Percentiles rank a stretch among this genome's conserved stretches.
Conservation (phyloP, 2,888 invertebrate genomes). For the Pyrochroa serraticornis region DNA sequence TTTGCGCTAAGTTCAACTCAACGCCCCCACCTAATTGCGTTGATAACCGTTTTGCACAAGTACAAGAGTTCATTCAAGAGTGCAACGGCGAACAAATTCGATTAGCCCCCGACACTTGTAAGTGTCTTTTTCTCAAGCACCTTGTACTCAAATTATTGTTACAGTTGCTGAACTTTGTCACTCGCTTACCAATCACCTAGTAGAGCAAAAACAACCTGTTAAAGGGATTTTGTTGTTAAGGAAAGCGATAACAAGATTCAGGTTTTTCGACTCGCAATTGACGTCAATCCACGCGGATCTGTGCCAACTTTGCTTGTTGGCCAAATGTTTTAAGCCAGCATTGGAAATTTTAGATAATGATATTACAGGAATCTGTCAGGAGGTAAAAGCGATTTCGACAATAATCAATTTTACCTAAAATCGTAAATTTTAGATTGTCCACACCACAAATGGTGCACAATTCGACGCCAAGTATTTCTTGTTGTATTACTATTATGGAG, state of each 20-base stretch:
- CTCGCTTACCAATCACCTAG: conserved; percentile 76
- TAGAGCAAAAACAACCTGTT: conserved; percentile 78
- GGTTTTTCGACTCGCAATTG: conserved; percentile 84
- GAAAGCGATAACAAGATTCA: conserved; percentile 87
- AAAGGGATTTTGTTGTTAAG: conserved; percentile 82
- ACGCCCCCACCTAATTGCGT: conserved; percentile 58
- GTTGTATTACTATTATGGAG: conserved; percentile 95
- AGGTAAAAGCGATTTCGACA: conserved; percentile 61
- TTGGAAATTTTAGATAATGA: conserved; percentile 87
- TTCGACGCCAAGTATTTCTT: conserved; percentile 90
- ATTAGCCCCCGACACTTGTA: conserved; percentile 84
- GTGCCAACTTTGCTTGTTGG: conserved; percentile 87
- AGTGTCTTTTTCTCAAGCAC: conserved; percentile 48
- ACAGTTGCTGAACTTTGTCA: conserved; percentile 91
- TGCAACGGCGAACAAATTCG: conserved; percentile 92
- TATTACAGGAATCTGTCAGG: conserved; percentile 88
- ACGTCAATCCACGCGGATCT: conserved; percentile 94
- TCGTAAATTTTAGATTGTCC: conserved; percentile 43
- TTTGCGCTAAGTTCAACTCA: conserved; percentile 78
- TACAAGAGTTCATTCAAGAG: conserved; percentile 84
- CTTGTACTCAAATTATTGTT: conserved; percentile 35
- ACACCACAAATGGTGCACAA: conserved; percentile 65
- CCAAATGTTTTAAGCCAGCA: conserved; percentile 92
- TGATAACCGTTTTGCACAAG: conserved; percentile 69
- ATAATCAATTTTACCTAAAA: background rate